Base-by-base conservation (phyloP, 1,140 invertebrate species). In the Cydia strobilella region DNA sequence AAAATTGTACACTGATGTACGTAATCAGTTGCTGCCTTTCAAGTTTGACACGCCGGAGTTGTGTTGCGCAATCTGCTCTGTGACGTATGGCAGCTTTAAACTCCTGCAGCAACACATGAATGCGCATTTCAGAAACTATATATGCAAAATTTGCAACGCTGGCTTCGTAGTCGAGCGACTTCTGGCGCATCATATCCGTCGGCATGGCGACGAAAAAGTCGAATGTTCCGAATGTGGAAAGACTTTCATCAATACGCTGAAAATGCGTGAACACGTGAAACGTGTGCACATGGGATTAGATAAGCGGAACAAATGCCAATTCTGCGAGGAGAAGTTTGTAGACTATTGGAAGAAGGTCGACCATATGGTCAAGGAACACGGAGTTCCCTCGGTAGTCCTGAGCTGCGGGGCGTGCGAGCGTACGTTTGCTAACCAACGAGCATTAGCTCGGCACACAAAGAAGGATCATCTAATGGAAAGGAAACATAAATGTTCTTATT, bases 101-200 rank as follows among this genome's bases (percentile, higher is more conserved):
- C 10, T 74, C 78, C 15, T 87, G 84, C 39, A 82, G 82, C n/a
- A 78, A 78, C 86, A 90, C 23, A 86, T 83, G 74, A 83, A 85
- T n/a, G 75, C 76, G 0, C 89, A 90, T 48, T 87, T 83, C 15
- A 84, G 78, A 31, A 89, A 87, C 71, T 85, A 82, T 39, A 62
- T 86, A 3, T 89, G 87, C 45, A 69, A 76, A 13, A 77, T 83
- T 2, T 89, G 87, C 59, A 74, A 83, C n/a, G 81, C 78, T 1
- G 85, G 84, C 4, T 89, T 87, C 31, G 87, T 93, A 0, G 90
- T 93, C 20, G 87, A 92, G 45, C 87, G 86, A 10, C 79, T 91
- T 25, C 75, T 94, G 0, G 93, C 93, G 20, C 82, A 91, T 1
- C 89, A 91, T 54, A 93, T 90, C 87, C 82, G 87, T 1, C 92